A percentile compares a stretch with the other conserved stretches of the same genome.
Conservation (phyloP, 2,113 vertebrate genomes). For the Chaenogobius annularis region DNA sequence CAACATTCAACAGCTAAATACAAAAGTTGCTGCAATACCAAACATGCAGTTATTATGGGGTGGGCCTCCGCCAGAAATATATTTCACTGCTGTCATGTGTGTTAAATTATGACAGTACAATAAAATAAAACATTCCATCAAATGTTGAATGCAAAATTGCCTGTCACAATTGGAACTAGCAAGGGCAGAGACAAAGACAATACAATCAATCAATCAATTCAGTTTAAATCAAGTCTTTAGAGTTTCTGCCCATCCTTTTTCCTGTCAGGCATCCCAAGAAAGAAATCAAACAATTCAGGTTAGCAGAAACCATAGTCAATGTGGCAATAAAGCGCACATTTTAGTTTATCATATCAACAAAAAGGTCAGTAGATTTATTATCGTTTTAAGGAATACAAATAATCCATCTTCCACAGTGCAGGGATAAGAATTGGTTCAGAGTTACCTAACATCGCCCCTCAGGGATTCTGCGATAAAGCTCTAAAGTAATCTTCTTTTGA, state of each 20-base stretch:
- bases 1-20: constrained; percentile 49
- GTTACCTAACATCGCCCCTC: constrained; percentile 68
- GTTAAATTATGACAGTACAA: constrained; percentile 52
- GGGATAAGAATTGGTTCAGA: constrained; percentile 74
- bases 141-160: constrained; percentile 66
- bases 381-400: constrained; percentile 63
- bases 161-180: constrained; percentile 62
- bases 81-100: constrained; percentile 48
- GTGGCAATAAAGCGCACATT: constrained; percentile 58
- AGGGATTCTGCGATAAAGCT: constrained; percentile 67
- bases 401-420: constrained; percentile 64
- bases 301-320: constrained; percentile 41
- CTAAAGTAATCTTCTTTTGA: constrained; percentile 74
- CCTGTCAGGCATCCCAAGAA: constrained; percentile 40
- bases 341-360: constrained; percentile 65
- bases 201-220: constrained; percentile 72
- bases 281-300: constrained; percentile 43
- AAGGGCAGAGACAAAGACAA: constrained; percentile 51
- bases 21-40: constrained; percentile 42
- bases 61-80: constrained; percentile 48
- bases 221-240: constrained; percentile 51
- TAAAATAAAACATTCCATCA: constrained; percentile 65
- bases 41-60: constrained; percentile 45
- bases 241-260: constrained; percentile 42
- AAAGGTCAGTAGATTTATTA: constrained; percentile 66